Base-by-base conservation (phyloP, 2,888 invertebrate species). In the Amiota minor region DNA sequence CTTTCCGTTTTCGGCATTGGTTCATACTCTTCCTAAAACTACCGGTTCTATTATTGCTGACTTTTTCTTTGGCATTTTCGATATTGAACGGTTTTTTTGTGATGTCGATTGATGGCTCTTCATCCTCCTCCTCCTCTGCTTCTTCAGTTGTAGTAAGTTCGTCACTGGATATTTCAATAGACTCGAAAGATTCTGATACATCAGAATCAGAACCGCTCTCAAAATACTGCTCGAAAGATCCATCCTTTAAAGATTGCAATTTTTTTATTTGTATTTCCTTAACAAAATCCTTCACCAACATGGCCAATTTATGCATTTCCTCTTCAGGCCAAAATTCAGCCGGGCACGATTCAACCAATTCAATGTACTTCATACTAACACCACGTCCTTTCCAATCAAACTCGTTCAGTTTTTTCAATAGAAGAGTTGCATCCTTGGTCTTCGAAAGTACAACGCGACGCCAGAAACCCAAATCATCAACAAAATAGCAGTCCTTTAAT, bases 381-480 rank as follows among this genome's bases (percentile, higher is more conserved):
- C 80, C 86, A 9, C 77, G 59, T 55, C 81, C 78, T 23, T 81
- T 84, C 89, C 89, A 89, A 23, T 81, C 79, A 10, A 75, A 78
- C 18, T 82, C 77, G 3, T 78, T 20, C 0, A 72, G n/a, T 16
- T 74, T 77, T 70, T 80, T 80, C 16, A 83, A 72, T 0, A 76
- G 53, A 4, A 86, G 73, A 3, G 81, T 73, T 16, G 81, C 81
- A 23, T 87, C 80, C 0, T 71, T 53, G 46, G 79, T 80, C 61
- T 86, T 88, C 4, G 80, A 74, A 9, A 86, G 72, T 9, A 84
- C 89, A 0, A 88, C 81, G 9, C 88, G 83, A 1, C 80, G 84
- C 89, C 89, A 89, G 72, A 80, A 89, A 0, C 78, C 76, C 12
- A 81, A 18, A 16, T 85, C 86, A 0, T 76, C 74, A 14, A 89